phyloP scores from a whole-genome alignment of 30 jellyfish, hydroid and myxozoan species.

The Cassiopea xamachana region DNA sequence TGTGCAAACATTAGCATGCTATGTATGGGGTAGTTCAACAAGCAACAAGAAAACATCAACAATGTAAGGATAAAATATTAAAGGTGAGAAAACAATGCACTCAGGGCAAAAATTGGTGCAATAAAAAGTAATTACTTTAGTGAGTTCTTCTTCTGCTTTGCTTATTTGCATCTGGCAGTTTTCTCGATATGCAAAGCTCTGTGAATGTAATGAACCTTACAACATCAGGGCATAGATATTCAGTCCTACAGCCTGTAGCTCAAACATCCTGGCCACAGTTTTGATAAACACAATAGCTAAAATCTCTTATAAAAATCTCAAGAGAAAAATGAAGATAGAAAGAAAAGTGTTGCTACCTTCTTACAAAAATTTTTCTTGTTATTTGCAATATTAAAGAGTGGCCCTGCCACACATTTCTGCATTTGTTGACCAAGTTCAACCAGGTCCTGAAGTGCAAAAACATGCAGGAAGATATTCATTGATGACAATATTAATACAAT shows the following conservation, averaged over 20 bases:
- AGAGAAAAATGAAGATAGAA: neutral
- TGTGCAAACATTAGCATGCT: no score
- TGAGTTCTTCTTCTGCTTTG: conserved; percentile 66
- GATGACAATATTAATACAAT: neutral
- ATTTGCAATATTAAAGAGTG: conserved; percentile 47
- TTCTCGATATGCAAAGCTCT: conserved; percentile 77
- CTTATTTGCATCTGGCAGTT: conserved; percentile 34
- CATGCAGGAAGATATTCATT: neutral
- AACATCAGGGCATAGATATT: no score
- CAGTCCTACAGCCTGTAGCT: no score
- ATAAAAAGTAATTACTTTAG: conserved; percentile 21
- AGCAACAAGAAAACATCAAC: no score
- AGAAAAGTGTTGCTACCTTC: conserved; percentile 19
- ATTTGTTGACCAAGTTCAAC: conserved; percentile 68
- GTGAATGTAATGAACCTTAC: neutral
- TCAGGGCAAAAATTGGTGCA: neutral
- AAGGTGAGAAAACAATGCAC: neutral
- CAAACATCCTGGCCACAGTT: no score
- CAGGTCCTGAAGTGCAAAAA: conserved; percentile 39
- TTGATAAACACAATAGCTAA: no score
- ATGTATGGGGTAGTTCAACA: no score
- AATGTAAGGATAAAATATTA: no score
- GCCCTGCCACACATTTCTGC: conserved; percentile 70
- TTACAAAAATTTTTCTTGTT: conserved; percentile 59
- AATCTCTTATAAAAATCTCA: neutral